Conservation (phyloP, 64 coral and sea anemone species). For the Acropora yongei region DNA sequence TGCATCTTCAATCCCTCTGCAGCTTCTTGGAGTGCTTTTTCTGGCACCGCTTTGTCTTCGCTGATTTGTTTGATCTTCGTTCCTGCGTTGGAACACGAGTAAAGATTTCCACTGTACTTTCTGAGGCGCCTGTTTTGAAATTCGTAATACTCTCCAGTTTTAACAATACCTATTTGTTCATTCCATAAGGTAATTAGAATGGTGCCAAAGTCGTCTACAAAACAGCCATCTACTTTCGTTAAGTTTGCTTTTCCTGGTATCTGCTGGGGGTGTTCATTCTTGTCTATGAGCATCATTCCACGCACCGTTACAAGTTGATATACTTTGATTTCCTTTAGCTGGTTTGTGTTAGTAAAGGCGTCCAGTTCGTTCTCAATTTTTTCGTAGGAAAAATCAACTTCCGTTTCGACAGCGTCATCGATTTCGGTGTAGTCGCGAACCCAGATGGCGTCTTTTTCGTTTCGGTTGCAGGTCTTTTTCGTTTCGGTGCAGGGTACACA, state of each 20-base stretch:
- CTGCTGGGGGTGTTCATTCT: not conserved
- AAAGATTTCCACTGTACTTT: conserved; percentile 26
- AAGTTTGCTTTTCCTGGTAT: conserved; percentile 40
- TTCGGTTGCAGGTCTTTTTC: not conserved
- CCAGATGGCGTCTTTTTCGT: not conserved
- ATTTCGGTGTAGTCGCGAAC: not conserved
- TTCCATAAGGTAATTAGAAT: conserved; percentile 36
- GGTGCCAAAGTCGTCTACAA: conserved; percentile 28
- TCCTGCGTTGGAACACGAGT: not conserved
- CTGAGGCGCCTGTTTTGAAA: conserved; percentile 25
- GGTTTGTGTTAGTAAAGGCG: conserved; percentile 11
- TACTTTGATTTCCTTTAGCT: conserved; percentile 40
- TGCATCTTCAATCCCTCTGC: not conserved
- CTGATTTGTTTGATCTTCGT: not conserved
- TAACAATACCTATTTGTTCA: conserved; percentile 24
- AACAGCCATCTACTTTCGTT: conserved; percentile 36
- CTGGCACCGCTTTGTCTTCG: not conserved
- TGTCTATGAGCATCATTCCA: conserved; percentile 15
- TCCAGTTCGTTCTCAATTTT: not conserved
- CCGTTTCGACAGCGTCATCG: not conserved
- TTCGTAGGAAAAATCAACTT: not conserved
- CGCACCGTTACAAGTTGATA: conserved; percentile 20
- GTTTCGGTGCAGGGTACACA: not conserved
- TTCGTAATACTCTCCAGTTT: conserved; percentile 26
- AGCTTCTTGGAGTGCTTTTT: conserved; percentile 30